Conservation (phyloP, 30 jellyfish, hydroid and myxozoan genomes). For the Mastigias papua region DNA sequence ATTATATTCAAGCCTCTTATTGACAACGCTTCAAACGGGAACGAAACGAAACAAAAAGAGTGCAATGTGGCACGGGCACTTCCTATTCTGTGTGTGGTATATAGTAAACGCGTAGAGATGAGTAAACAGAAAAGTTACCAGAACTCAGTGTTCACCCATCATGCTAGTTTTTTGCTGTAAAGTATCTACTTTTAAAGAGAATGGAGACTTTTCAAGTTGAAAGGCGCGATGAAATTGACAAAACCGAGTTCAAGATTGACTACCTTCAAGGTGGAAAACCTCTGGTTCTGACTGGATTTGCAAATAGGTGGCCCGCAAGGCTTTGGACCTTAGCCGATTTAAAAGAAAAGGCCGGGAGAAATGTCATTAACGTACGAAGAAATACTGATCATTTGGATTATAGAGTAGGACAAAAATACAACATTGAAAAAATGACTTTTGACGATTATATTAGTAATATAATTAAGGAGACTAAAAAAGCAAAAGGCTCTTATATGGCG, state of each 20-base stretch:
- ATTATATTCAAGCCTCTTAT: constrained; percentile 1
- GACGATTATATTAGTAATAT: constrained; percentile 82
- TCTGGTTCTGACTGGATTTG: constrained; percentile 74
- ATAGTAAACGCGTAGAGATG: too few relatives aligned
- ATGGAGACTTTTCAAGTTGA: constrained; percentile 14
- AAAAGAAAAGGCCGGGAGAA: constrained; percentile 85
- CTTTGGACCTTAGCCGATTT: constrained; percentile 78
- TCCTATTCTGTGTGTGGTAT: too few relatives aligned
- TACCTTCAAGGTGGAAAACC: constrained; percentile 84
- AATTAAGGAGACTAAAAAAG: constrained; percentile 50
- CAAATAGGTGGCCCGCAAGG: constrained; percentile 90
- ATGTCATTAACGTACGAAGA: constrained; percentile 83
- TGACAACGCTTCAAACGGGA: too few relatives aligned
- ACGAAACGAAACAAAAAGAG: too few relatives aligned
- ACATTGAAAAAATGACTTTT: constrained; percentile 90
- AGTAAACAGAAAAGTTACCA: too few relatives aligned
- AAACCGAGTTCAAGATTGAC: constrained; percentile 46
- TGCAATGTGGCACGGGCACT: too few relatives aligned
- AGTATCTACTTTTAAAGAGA: background rate
- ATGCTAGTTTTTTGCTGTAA: background rate
- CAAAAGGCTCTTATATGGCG: constrained; percentile 87
- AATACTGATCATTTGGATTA: constrained; percentile 81
- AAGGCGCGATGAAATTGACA: constrained; percentile 25
- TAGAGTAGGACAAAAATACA: constrained; percentile 92
- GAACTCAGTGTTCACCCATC: too few relatives aligned